Conservation (phyloP, 2,113 vertebrate species). For the Serinus canaria region DNA sequence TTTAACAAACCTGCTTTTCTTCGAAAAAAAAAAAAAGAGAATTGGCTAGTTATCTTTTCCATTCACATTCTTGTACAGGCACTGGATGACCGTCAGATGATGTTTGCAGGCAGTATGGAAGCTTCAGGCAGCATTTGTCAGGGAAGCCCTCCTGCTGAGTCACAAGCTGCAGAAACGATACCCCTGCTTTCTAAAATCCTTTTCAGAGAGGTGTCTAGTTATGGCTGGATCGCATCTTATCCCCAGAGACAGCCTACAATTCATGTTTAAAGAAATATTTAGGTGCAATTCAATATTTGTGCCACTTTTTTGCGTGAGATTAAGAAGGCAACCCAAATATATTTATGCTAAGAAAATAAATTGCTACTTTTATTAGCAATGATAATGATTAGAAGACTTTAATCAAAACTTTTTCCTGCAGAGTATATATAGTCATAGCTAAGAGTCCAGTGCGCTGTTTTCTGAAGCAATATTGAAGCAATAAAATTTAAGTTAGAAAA, state of each 20-base stretch:
- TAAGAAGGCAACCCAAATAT: neutral
- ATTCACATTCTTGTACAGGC: neutral
- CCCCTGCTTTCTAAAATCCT: neutral
- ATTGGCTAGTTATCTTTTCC: neutral
- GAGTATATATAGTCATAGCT: neutral
- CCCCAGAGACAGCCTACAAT: neutral
- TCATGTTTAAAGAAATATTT: neutral
- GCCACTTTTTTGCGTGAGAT: fast-evolving
- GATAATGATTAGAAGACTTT: neutral
- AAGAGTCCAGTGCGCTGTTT: neutral
- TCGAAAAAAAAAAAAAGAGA: neutral
- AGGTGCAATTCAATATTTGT: neutral
- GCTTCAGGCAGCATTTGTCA: neutral
- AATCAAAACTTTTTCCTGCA: neutral
- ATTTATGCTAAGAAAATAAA: neutral
- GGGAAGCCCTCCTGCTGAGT: neutral
- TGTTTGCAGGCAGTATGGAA: neutral
- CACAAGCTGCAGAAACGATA: neutral
- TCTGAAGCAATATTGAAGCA: neutral
- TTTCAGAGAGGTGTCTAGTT: neutral
- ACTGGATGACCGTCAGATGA: neutral
- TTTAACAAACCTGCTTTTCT: neutral
- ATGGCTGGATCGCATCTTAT: neutral
- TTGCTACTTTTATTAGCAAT: neutral
- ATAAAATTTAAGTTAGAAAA: neutral